phyloP scores from a whole-genome alignment of 2,113 vertebrate species.

The Boulengeromyrus knoepffleri region DNA sequence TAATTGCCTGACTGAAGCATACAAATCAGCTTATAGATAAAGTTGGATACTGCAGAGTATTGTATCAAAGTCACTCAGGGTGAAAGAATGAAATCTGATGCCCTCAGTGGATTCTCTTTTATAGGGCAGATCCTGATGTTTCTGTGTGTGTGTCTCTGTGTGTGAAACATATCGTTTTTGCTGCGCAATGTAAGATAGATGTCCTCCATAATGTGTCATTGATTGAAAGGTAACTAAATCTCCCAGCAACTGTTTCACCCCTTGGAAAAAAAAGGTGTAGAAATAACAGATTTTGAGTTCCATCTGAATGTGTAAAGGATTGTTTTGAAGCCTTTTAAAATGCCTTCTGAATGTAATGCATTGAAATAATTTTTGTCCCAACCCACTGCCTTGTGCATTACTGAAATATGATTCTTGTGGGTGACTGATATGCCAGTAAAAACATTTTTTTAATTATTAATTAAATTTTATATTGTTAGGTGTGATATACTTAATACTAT shows the following conservation, averaged over 20 bases:
- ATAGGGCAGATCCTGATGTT: not conserved
- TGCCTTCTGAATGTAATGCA: not conserved
- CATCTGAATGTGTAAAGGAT: not conserved
- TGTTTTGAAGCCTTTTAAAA: not conserved
- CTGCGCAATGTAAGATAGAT: constrained; percentile 7
- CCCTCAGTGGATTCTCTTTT: not conserved
- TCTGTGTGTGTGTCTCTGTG: not conserved
- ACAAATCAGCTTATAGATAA: not conserved
- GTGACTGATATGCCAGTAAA: not conserved
- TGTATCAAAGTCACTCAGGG: not conserved
- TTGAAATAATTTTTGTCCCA: not conserved
- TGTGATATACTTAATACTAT: not conserved
- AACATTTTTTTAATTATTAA: not conserved
- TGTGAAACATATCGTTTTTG: constrained; percentile 9
- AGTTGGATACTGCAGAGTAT: not conserved
- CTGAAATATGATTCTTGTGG: not conserved
- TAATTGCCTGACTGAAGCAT: not conserved
- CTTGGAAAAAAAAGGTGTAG: not conserved
- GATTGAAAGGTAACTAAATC: constrained; percentile 5
- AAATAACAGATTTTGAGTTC: not conserved
- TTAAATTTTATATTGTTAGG: not conserved
- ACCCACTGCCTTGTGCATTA: not conserved
- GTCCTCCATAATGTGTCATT: constrained; percentile 17
- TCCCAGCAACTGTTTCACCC: not conserved
- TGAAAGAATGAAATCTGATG: not conserved